Conservation (phyloP, 2,113 vertebrate genomes). For the Balaenoptera acutorostrata region DNA sequence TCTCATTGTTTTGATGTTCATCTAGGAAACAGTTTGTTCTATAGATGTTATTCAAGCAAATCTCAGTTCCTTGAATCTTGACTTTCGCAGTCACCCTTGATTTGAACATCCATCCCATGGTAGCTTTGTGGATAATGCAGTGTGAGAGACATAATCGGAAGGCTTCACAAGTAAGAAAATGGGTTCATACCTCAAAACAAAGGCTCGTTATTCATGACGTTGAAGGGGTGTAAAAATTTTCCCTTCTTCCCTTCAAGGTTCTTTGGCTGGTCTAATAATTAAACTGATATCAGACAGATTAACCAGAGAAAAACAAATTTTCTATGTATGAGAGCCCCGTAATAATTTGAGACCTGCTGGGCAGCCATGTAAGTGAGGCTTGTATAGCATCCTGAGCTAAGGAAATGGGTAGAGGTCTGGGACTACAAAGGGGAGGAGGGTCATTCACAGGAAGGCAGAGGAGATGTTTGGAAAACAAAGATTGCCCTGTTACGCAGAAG, state of each 20-base stretch:
- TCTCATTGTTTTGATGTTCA: not conserved
- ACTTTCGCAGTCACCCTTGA: slow-evolving; percentile 17
- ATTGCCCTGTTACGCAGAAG: not conserved
- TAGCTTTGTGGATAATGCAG: slow-evolving; percentile 63
- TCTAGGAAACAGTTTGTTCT: not conserved
- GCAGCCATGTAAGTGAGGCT: not conserved
- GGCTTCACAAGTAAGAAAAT: slow-evolving; percentile 52
- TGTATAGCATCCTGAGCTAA: not conserved
- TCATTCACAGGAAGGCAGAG: not conserved
- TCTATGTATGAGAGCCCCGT: not conserved
- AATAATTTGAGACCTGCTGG: not conserved
- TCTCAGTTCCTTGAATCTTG: slow-evolving; percentile 26
- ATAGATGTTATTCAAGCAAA: not conserved
- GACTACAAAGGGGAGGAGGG: not conserved
- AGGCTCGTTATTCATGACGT: not conserved
- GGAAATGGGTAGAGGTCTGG: not conserved
- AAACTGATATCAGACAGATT: not conserved
- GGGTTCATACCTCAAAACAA: slow-evolving; percentile 50
- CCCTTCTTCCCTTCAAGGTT: not conserved
- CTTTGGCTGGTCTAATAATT: not conserved
- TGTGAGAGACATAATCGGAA: slow-evolving; percentile 57
- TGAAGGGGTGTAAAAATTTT: not conserved
- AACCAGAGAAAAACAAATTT: not conserved
- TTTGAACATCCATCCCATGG: slow-evolving; percentile 29
- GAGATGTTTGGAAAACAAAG: not conserved